Percentiles rank a stretch among this genome's conserved stretches.
Evolutionary conservation across 2,113 vertebrate genomes (phyloP).

Genomic region (Murina feae): DNA sequence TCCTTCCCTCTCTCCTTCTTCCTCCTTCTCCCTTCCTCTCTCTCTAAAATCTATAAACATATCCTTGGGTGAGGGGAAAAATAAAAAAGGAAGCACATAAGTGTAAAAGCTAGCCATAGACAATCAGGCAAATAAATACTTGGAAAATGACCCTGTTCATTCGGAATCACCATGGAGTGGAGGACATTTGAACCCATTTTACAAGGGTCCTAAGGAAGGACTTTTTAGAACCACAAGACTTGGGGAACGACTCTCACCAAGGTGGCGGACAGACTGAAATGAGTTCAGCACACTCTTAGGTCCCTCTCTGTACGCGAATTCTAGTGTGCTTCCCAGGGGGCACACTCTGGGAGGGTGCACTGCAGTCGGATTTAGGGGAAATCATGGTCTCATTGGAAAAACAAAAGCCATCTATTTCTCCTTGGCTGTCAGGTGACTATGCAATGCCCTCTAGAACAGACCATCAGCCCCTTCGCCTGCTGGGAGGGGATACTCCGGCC

Average conservation of each 20-base stretch:
- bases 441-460: neutral
- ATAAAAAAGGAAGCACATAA: neutral
- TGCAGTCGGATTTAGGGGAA: neutral
- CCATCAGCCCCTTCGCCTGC: neutral
- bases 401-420: neutral
- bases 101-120: neutral
- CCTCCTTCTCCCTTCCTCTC: neutral
- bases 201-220: neutral
- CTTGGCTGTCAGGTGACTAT: neutral
- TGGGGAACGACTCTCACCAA: neutral
- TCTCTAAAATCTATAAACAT: neutral
- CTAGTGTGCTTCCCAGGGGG: too few species aligned
- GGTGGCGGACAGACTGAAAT: neutral
- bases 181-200: neutral
- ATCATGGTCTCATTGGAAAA: neutral
- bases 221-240: neutral
- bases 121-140: neutral
- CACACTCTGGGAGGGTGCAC: neutral
- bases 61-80: neutral
- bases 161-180: neutral
- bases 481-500: neutral
- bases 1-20: neutral
- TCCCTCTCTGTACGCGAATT: too few species aligned
- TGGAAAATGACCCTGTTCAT: neutral
- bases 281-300: rapidly evolving